A percentile compares a stretch with the other conserved stretches of the same genome.
These are phyloP conservation scores for Scomber japonicus DNA, from an alignment of 2,113 vertebrate species.

Conservation along the genomic window DNA sequence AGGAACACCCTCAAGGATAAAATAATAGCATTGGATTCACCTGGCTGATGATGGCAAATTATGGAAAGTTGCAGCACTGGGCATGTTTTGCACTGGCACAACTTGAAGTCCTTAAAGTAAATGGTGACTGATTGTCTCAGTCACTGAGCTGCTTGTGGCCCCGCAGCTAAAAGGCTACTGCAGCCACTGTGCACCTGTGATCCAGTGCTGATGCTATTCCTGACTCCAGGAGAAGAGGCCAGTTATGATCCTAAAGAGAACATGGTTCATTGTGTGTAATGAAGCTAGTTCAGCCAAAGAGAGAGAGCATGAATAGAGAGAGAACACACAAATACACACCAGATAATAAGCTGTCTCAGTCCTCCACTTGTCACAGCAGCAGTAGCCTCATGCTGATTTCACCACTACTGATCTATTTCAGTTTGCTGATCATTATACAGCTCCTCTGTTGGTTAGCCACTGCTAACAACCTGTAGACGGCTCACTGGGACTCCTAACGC, in stretches of 20 bases:
- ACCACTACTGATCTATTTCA: slow-evolving; percentile 52
- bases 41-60: slow-evolving; percentile 1
- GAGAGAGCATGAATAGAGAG: no score
- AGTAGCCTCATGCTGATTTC: slow-evolving; percentile 43
- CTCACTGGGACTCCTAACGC: slow-evolving; percentile 6
- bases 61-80: background rate
- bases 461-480: slow-evolving; percentile 51
- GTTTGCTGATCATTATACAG: slow-evolving; percentile 50
- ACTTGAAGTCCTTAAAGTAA: slow-evolving; percentile 56
- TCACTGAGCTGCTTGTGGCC: slow-evolving; percentile 32
- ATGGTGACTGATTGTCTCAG: slow-evolving; percentile 50
- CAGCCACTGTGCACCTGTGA: slow-evolving; percentile 51
- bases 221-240: slow-evolving; percentile 23
- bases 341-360: slow-evolving; percentile 50
- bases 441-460: slow-evolving; percentile 44
- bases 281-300: slow-evolving; percentile 32
- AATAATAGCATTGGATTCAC: slow-evolving; percentile 31
- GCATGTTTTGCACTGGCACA: slow-evolving; percentile 3
- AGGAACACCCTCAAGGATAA: slow-evolving; percentile 15
- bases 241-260: slow-evolving; percentile 27
- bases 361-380: slow-evolving; percentile 52
- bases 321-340: slow-evolving; percentile 7
- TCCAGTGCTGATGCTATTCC: slow-evolving; percentile 45
- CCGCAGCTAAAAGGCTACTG: slow-evolving; percentile 32
- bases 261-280: slow-evolving; percentile 33